Conservation (phyloP, 1,140 invertebrate genomes). For the Brachystomella parvula region DNA sequence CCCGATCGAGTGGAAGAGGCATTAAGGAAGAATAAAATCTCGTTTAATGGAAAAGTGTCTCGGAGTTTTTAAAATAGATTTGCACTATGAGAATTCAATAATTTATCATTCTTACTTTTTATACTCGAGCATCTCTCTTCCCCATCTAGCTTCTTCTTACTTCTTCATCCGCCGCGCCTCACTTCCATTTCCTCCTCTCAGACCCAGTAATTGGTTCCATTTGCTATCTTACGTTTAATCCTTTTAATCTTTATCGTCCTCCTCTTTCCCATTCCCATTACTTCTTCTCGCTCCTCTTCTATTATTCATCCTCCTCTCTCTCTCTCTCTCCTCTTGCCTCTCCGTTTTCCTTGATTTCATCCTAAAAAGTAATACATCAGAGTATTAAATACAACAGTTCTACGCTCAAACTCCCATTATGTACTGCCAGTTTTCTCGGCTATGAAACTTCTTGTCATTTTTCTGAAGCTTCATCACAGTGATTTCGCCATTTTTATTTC, state of each 20-base stretch:
- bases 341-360: too few species aligned
- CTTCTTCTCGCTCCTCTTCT: slow-evolving; percentile 1
- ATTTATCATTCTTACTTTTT: slow-evolving; percentile 3
- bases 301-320: too few species aligned
- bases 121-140: neutral
- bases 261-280: neutral
- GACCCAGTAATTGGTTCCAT: neutral
- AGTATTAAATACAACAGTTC: too few species aligned
- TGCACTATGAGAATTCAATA: neutral
- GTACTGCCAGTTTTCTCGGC: too few species aligned
- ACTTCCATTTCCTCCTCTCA: slow-evolving; percentile 17
- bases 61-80: slow-evolving; percentile 11
- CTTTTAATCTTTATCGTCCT: slow-evolving; percentile 8
- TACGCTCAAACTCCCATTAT: too few species aligned
- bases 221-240: neutral
- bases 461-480: too few species aligned
- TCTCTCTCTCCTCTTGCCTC: too few species aligned
- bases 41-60: slow-evolving; percentile 9
- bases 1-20: neutral
- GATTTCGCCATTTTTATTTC: too few species aligned
- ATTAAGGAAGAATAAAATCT: neutral
- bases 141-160: neutral
- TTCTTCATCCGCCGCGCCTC: slow-evolving; percentile 5
- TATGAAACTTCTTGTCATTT: too few species aligned
- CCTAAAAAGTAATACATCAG: too few species aligned